Percentiles rank a stretch among this genome's conserved stretches.
phyloP scores from a whole-genome alignment of 1,140 invertebrate genomes.

The Amphibalanus amphitrite region DNA sequence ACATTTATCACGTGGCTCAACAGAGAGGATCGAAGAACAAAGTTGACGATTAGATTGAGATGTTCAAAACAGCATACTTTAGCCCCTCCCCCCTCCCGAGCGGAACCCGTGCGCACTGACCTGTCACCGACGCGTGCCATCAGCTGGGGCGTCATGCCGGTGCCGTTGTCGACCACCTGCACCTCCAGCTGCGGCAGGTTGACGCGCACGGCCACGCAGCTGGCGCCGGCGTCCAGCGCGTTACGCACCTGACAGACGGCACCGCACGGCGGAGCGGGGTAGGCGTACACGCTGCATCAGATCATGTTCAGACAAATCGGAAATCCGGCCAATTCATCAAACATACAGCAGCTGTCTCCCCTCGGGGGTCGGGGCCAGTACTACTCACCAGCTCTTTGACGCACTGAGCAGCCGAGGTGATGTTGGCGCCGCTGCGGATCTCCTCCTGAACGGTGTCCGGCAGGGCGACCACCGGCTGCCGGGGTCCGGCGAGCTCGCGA shows the following conservation, averaged over 20 bases:
- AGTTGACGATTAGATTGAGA: too few species aligned
- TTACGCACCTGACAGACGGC: conserved; percentile 36
- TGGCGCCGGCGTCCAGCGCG: conserved; percentile 41
- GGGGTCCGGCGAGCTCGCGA: too few species aligned
- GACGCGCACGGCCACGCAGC: conserved; percentile 40
- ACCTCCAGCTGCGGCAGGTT: conserved; percentile 36
- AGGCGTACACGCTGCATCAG: background rate
- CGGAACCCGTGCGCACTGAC: too few species aligned
- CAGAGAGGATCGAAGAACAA: too few species aligned
- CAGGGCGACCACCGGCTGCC: background rate
- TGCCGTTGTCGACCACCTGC: conserved; percentile 47
- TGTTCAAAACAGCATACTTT: too few species aligned
- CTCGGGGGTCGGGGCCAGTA: background rate
- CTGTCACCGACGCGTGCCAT: conserved; percentile 35
- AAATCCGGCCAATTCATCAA: too few species aligned
- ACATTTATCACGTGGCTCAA: too few species aligned
- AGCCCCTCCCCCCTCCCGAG: too few species aligned
- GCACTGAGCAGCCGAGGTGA: conserved; percentile 27
- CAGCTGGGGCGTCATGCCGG: conserved; percentile 34
- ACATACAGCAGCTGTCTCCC: too few species aligned
- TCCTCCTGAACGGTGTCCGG: background rate
- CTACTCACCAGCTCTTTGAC: conserved; percentile 29
- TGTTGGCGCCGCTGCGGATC: conserved; percentile 21
- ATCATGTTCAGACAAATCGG: background rate
- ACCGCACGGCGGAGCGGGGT: background rate